Base-by-base conservation (phyloP, 2,797 vertebrate species). In the Sebastes alutus region DNA sequence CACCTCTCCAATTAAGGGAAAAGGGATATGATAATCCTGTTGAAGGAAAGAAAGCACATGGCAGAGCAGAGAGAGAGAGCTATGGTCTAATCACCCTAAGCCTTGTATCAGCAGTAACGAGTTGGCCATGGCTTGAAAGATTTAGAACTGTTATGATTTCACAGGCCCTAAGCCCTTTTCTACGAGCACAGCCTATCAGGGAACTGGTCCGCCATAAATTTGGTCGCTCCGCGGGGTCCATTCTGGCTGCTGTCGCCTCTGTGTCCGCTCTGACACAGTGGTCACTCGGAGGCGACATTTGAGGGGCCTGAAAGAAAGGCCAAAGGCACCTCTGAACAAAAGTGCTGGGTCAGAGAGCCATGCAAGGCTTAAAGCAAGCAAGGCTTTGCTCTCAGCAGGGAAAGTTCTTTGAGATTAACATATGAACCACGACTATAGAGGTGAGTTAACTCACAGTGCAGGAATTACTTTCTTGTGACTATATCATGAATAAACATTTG, bases 51-150 rank as follows among this genome's bases (percentile, higher is more conserved):
- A 89, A 87, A 83, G 80, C 81, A 84, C 78, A 89, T 86, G 68
- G 84, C 78, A 78, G 85, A 88, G 80, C 56, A 67, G 58, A 82
- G 73, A 80, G 80, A 62, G 73, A 64, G 72, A 68, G 84, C 92
- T 85, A 90, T 85, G 78, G 88, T 87, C 85, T 91, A 92, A 93
- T 94, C 90, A 88, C 89, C 83, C 61, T 89, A 84, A 93, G 89
- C 91, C 85, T 80, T 61, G 77, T 87, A 89, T 92, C 90, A 90
- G 91, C 88, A 75, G 78, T 91, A 93, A 89, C 75, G 80, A 93
- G 88, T 80, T 85, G 87, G 87, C 66, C 65, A 3, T 20, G 67
- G 75, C 89, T 89, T 82, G 88, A 92, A 88, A 91, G 91, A 92
- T 92, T 94, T 92, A 85, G 65, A 83, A 77, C 81, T 81, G 85